Evolutionary conservation across 2,888 invertebrate genomes (phyloP), one percentile per base, ranked within the genome.

Genomic region (Aethes cnicana): DNA sequence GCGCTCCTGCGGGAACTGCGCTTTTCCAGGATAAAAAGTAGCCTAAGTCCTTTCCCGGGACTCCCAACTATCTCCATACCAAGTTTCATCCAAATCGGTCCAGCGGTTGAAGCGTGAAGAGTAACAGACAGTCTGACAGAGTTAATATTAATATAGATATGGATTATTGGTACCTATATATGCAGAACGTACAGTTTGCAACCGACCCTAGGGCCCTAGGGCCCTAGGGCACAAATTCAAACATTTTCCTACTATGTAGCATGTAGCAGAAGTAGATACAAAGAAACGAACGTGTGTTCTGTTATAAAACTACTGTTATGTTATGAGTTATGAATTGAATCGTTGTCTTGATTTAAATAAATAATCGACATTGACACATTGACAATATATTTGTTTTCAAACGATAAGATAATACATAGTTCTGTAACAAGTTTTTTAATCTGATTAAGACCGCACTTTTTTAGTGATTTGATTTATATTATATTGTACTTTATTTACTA

Each of bases 331-430:
- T n/a, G n/a, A n/a, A n/a, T n/a, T n/a, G n/a, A n/a, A n/a, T n/a
- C n/a, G n/a, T n/a, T n/a, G n/a, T 28, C 3, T 28, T 28, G 12
- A 28, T 12, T 28, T 7, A 11, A 5, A 6, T 12, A 32, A 3
- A 16, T 9, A 35, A 35, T 11, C 17, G 12, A 28, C 35, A 36
- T 18, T 8, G 17, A 33, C 3, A 9, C 9, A 41, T 48, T 26
- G 33, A 41, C 33, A 33, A 36, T 21, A 23, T 16, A 30, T 36
- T 17, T 37, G 7, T 7, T 30, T 37, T 36, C 3, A 23, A 43
- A n/a, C 16, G 36, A 43, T 43, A 43, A 50, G 43, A 50, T 33
- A 41, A n/a, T 14, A 18, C 16, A 26, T 20, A 32, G 23, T 20
- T 39, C n/a, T 28, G 12, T 28, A 39, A 39, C 39, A 6, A 21